Base-by-base conservation (phyloP, 2,888 invertebrate genomes). In the Ochropleura plecta region DNA sequence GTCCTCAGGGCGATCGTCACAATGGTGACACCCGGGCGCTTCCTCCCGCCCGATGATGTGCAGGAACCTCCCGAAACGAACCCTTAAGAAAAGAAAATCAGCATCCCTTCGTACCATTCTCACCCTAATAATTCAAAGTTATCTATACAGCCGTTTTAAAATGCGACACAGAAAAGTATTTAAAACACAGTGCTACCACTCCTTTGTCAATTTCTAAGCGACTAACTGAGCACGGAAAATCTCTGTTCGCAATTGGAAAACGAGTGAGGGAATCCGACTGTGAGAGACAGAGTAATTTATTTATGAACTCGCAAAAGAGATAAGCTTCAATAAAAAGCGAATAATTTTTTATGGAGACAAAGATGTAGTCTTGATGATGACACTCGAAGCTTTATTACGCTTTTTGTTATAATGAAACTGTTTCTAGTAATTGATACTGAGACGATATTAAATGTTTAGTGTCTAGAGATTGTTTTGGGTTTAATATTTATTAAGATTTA, bases 311-410 rank as follows among this genome's bases (percentile, higher is more conserved):
- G 81, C 82, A 80, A 82, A 84, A 76, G 81, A 86, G 89, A 89
- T 88, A 89, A 90, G 88, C 78, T 71, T 81, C 86, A 83, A 88
- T 89, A 87, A 87, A 89, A 88, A 78, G 86, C 68, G 83, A 78
- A 83, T 88, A 80, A 30, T 85, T 83, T 84, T 86, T 85, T 78
- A 83, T 84, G 60, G 70, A 74, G 78, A 69, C 81, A 62, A 78
- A 59, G 69, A 44, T 48, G 76, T 48, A 76, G 77, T 60, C 59
- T 76, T 82, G 65, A 79, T 76, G 76, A 80, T 78, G 67, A 74
- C 60, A 57, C 81, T 81, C 51, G 51, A 72, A 48, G 4, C 65
- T 83, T 88, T 83, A 86, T 89, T 81, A 83, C 55, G 44, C 59
- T 78, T 83, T 81, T 78, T 73, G 53, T 78, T 55, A 72, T 75